Evolutionary conservation across 2,888 invertebrate species (phyloP), one percentile per base, ranked within the genome.

Genomic region (Meganola albula): DNA sequence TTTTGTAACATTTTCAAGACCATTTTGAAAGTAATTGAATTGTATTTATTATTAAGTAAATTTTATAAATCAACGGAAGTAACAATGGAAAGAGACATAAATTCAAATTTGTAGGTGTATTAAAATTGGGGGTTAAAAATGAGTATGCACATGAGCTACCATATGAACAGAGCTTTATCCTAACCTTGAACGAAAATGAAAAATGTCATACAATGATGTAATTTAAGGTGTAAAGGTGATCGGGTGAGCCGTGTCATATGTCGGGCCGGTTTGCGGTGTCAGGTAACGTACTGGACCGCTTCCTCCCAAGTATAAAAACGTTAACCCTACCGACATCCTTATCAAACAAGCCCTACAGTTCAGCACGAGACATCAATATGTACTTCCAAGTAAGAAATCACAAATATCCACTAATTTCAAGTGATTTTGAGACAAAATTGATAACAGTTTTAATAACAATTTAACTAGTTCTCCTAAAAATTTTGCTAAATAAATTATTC

Each of bases 271-370:
- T 82, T 63, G 50, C 48, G 42, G 58, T 68, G 61, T 73, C 74
- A 65, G 68, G 63, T 80, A 70, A 71, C 83, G 68, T 53, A 58
- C 45, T 26, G 53, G 9, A 27, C 48, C 40, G 58, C 54, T 65
- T 63, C 69, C 62, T 69, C 62, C 59, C 50, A 59, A 48, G 71
- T 85, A 85, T 85, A 84, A 82, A 84, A 85, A 74, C 72, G 73
- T 72, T 72, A 71, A 68, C 62, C 67, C 62, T 58, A 51, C 56
- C 47, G 42, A 57, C 55, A 49, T 60, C 63, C 55, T 61, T 70
- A 82, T 70, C 84, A 85, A 74, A 74, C 66, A 71, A 64, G 63
- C 58, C 58, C 67, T 58, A 61, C 49, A 62, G 58, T 66, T 66
- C 71, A 65, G 55, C 57, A 62, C 53, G 63, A 49, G 58, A 70